Percentiles rank a stretch among this genome's conserved stretches.
phyloP scores from a whole-genome alignment of 2,797 vertebrate genomes.

The Falco concolor region DNA sequence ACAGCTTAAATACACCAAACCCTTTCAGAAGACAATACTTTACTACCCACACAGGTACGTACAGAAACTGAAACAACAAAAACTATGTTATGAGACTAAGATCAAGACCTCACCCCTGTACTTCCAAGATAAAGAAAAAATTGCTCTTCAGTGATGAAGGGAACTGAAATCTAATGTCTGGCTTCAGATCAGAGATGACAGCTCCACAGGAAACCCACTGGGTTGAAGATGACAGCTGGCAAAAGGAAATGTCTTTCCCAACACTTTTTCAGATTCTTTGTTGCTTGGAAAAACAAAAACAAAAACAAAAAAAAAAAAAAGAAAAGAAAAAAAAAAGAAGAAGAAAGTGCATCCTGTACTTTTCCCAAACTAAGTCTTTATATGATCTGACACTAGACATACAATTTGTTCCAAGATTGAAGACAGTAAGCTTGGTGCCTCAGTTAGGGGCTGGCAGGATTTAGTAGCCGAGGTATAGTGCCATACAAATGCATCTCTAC shows the following conservation, averaged over 20 bases:
- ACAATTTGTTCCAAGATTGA: background rate
- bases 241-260: background rate
- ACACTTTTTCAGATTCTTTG: background rate
- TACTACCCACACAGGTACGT: rapidly evolving
- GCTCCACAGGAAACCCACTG: background rate
- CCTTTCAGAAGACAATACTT: background rate
- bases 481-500: background rate
- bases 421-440: background rate
- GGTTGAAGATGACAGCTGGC: background rate
- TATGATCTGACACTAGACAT: background rate
- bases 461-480: background rate
- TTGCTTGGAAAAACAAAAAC: background rate
- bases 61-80: background rate
- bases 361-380: background rate
- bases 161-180: background rate
- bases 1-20: background rate
- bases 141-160: background rate
- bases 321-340: background rate
- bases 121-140: background rate
- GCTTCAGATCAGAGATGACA: background rate
- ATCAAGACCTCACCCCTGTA: background rate
- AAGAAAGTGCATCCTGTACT: background rate
- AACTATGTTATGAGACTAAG: background rate
- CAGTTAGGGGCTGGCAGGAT: background rate
- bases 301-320: background rate